Evolutionary conservation across 1,140 invertebrate genomes (phyloP).

Genomic region (Drosophila truncata): DNA sequence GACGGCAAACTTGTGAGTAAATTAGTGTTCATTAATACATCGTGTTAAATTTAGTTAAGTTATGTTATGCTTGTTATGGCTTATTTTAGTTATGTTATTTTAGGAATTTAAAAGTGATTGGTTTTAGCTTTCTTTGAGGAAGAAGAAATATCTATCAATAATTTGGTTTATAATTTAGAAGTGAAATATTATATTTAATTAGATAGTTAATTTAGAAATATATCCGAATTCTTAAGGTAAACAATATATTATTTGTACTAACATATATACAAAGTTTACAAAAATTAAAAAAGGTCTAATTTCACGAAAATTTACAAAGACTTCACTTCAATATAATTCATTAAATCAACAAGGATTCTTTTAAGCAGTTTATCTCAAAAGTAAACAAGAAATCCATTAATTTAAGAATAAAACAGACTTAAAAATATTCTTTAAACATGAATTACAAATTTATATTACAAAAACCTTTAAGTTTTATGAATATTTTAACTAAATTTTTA

Average conservation of each 20-base stretch:
- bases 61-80: not conserved
- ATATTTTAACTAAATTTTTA: not conserved
- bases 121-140: not conserved
- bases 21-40: slow-evolving; percentile 8
- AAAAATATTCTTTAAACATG: not conserved
- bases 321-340: too few relatives aligned
- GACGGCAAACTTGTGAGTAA: slow-evolving; percentile 76
- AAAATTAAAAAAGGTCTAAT: too few relatives aligned
- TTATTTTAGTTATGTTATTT: not conserved
- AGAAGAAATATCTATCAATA: too few relatives aligned
- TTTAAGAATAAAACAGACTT: not conserved
- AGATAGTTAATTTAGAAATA: not conserved
- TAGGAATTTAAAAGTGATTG: not conserved
- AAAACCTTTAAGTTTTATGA: not conserved
- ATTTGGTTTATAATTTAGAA: too few relatives aligned
- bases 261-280: too few relatives aligned
- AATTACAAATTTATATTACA: too few relatives aligned
- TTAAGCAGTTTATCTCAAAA: too few relatives aligned
- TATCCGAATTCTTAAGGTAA: too few relatives aligned
- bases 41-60: not conserved
- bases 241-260: too few relatives aligned
- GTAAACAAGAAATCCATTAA: fast-evolving
- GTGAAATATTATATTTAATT: not conserved
- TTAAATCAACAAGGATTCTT: too few relatives aligned
- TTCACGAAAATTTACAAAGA: too few relatives aligned